These are phyloP conservation scores for Sitobion miscanthi DNA, from an alignment of 1,140 invertebrate genomes.

Conservation along the genomic window DNA sequence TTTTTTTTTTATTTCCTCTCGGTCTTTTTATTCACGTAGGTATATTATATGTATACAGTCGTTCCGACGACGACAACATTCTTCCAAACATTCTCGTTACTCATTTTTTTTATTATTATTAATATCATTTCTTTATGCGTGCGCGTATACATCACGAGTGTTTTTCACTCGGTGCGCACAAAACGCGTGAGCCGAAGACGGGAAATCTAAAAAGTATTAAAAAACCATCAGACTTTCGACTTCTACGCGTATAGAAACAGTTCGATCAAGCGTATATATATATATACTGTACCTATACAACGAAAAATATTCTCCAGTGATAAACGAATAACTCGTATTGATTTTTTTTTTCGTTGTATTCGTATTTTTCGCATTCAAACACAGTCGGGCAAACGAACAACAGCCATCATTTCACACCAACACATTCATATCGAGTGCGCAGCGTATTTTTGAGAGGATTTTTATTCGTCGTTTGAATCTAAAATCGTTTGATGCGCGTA, in stretches of 20 bases:
- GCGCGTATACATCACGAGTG: background rate
- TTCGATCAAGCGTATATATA: background rate
- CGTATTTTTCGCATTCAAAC: background rate
- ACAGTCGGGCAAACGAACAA: no score
- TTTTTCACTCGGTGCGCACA: background rate
- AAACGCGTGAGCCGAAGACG: background rate
- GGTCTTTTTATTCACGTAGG: background rate
- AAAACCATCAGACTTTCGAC: constrained; percentile 29
- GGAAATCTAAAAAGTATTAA: background rate
- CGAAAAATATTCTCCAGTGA: background rate
- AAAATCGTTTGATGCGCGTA: background rate
- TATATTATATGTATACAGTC: background rate
- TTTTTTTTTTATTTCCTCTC: background rate
- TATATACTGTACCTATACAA: no score
- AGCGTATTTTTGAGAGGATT: background rate
- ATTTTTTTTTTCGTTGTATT: background rate
- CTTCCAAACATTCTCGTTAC: constrained; percentile 20
- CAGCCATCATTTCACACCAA: no score
- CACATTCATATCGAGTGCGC: background rate
- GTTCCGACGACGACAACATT: background rate
- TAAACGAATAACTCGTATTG: constrained; percentile 5
- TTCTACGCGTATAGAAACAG: background rate
- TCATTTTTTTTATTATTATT: background rate
- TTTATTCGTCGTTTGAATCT: background rate
- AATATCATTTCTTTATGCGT: background rate